These are phyloP conservation scores for Arion vulgaris DNA, from an alignment of 1,140 invertebrate species.

Conservation along the genomic window DNA sequence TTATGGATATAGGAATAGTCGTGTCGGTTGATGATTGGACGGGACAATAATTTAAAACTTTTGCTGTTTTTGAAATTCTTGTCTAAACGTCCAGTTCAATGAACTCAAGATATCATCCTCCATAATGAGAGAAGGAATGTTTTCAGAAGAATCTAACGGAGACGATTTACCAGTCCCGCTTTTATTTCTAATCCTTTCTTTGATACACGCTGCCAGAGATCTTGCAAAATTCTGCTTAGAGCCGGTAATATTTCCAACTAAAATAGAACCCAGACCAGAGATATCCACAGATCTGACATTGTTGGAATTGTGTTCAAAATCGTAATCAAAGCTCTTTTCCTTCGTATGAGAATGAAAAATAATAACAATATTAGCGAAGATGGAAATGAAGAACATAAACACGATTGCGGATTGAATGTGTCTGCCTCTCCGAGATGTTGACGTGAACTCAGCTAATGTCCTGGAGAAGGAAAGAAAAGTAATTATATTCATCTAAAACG, in stretches of 20 bases:
- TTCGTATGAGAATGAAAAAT: background rate
- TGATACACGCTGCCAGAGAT: background rate
- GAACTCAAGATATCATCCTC: background rate
- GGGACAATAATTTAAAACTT: background rate
- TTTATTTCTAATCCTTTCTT: background rate
- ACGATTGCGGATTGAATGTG: background rate
- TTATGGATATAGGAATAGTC: conserved; percentile 22
- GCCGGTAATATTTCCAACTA: background rate
- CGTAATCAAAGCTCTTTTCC: background rate
- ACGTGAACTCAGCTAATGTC: background rate
- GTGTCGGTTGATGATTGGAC: conserved; percentile 19
- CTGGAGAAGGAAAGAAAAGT: too few species aligned
- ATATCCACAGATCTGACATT: background rate
- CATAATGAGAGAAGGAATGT: background rate
- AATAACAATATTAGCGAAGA: background rate
- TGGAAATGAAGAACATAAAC: conserved; percentile 7
- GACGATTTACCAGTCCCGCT: background rate
- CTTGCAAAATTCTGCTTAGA: background rate
- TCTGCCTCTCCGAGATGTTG: background rate
- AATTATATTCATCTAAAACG: too few species aligned
- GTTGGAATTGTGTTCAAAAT: background rate
- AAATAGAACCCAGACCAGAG: background rate
- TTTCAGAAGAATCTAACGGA: background rate
- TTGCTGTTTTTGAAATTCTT: background rate
- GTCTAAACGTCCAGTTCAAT: conserved; percentile 7